Evolutionary conservation across 2,797 vertebrate species (phyloP).

Genomic region (Megalops cyprinoides): DNA sequence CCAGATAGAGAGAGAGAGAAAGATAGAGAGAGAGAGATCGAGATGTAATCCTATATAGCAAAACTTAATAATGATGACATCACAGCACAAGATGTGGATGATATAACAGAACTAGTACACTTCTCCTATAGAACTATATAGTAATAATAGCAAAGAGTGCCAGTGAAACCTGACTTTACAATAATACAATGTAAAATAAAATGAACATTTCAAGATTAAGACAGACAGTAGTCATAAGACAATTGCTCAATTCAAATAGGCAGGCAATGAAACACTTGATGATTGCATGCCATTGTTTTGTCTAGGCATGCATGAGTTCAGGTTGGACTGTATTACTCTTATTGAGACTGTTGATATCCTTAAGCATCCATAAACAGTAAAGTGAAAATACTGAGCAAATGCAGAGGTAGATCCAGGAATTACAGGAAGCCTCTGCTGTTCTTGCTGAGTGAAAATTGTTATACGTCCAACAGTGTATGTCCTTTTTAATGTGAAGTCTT

Average conservation of each 20-base stretch:
- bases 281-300: background rate
- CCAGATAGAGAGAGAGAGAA: background rate
- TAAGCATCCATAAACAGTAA: slow-evolving; percentile 4
- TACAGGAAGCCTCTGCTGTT: background rate
- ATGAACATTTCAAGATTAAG: too few species aligned
- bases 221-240: background rate
- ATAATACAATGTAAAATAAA: too few species aligned
- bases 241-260: background rate
- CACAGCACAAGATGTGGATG: too few species aligned
- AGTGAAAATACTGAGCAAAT: background rate
- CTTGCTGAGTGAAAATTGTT: background rate
- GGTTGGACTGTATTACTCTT: background rate
- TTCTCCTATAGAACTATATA: background rate
- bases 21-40: background rate
- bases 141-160: background rate
- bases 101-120: background rate
- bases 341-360: background rate
- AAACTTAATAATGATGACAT: too few species aligned
- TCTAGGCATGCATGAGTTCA: background rate
- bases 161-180: too few species aligned
- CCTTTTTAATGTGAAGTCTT: too few species aligned
- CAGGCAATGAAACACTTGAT: background rate
- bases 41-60: too few species aligned
- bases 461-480: too few species aligned
- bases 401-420: slow-evolving; percentile 1